These are phyloP conservation scores for Macquaria australasica DNA, from an alignment of 2,113 vertebrate species.

Conservation along the genomic window DNA sequence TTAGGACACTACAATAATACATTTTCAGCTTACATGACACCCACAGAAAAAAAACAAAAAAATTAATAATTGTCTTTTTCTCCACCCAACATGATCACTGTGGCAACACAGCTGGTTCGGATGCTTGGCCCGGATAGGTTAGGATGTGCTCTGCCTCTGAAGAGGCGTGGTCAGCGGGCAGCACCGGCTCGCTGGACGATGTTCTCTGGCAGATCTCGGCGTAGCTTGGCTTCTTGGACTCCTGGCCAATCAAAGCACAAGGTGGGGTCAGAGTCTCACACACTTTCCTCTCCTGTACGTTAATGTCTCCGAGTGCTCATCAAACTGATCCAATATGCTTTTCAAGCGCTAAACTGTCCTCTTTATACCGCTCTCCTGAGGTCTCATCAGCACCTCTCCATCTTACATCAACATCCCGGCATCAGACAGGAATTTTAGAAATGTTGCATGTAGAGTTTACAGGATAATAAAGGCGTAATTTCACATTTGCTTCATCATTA, in stretches of 20 bases:
- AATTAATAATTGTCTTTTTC: background rate
- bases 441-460: background rate
- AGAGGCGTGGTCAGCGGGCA: constrained; percentile 83
- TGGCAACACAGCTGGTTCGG: background rate
- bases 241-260: constrained; percentile 80
- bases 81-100: background rate
- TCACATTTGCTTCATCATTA: background rate
- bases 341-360: background rate
- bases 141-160: constrained; percentile 74
- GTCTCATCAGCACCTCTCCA: too few species aligned
- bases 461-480: background rate
- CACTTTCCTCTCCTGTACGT: background rate
- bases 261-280: background rate
- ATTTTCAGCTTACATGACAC: background rate
- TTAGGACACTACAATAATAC: background rate
- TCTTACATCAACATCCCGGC: background rate
- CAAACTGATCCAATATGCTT: background rate
- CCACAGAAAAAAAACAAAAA: background rate
- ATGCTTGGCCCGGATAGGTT: background rate
- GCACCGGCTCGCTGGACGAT: constrained; percentile 79
- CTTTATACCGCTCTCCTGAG: too few species aligned
- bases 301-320: background rate
- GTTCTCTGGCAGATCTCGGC: constrained; percentile 92
- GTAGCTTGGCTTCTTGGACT: constrained; percentile 90
- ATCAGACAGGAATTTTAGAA: too few species aligned